These are phyloP conservation scores for Morelia viridis DNA, from an alignment of 2,797 vertebrate genomes.

Conservation along the genomic window DNA sequence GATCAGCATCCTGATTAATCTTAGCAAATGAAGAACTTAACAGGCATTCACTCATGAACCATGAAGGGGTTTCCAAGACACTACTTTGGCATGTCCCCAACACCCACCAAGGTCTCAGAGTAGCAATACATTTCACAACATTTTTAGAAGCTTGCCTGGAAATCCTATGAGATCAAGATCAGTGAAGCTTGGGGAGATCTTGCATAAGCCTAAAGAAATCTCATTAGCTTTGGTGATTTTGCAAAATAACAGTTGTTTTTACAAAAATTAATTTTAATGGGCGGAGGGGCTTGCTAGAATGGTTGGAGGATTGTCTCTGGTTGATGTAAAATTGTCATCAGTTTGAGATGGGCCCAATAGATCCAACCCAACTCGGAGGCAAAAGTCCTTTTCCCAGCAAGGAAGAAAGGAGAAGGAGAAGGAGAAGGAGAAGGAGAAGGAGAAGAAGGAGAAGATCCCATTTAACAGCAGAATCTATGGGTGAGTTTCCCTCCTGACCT, in stretches of 20 bases:
- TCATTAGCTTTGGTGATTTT: neutral
- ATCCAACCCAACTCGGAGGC: neutral
- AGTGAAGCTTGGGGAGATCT: neutral
- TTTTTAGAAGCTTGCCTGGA: neutral
- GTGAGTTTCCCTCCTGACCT: slow-evolving; percentile 75
- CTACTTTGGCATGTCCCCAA: no score
- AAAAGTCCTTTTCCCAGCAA: no score
- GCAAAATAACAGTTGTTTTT: neutral
- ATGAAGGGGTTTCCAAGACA: neutral
- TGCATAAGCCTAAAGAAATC: neutral
- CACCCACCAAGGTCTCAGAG: neutral
- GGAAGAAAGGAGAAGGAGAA: no score
- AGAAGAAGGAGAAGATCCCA: slow-evolving; percentile 48
- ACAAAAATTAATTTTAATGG: neutral
- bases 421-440: slow-evolving; percentile 61
- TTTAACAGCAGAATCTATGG: slow-evolving; percentile 64
- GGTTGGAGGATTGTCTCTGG: neutral
- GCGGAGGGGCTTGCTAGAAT: neutral
- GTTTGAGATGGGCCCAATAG: neutral
- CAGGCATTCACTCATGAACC: neutral
- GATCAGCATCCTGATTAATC: neutral
- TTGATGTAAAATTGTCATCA: no score
- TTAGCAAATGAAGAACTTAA: neutral
- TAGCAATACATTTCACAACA: neutral
- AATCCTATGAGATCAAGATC: neutral